A percentile compares a stretch with the other conserved stretches of the same genome.
Evolutionary conservation across 2,888 invertebrate genomes (phyloP).

Genomic region (Agrotis exclamationis): DNA sequence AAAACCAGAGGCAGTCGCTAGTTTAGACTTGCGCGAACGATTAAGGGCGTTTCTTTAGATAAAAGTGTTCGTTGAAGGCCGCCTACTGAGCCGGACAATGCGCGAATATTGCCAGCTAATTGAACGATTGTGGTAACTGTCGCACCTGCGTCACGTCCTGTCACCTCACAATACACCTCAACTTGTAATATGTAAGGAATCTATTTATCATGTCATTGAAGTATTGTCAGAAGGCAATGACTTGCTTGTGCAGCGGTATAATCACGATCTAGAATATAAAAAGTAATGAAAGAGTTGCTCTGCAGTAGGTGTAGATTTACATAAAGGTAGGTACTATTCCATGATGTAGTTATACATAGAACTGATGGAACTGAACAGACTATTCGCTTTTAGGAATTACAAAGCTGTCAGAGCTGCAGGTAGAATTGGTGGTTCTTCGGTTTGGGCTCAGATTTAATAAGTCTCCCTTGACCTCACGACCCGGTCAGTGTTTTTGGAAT

Average conservation of each 20-base stretch:
- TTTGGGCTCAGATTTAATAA: slow-evolving; percentile 2
- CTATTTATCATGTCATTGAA: slow-evolving; percentile 47
- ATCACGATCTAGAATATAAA: slow-evolving; percentile 7
- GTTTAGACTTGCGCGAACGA: slow-evolving; percentile 49
- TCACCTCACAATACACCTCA: slow-evolving; percentile 46
- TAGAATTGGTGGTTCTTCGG: not conserved
- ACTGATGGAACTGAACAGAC: not conserved
- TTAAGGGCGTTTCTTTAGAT: slow-evolving; percentile 71
- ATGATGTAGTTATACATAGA: not conserved
- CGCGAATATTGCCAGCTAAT: slow-evolving; percentile 62
- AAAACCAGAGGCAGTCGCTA: slow-evolving; percentile 43
- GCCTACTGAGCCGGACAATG: slow-evolving; percentile 65
- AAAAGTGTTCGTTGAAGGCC: slow-evolving; percentile 70
- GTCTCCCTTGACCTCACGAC: slow-evolving; percentile 37
- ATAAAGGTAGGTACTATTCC: not conserved
- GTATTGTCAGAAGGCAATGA: slow-evolving; percentile 21
- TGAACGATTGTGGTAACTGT: slow-evolving; percentile 59
- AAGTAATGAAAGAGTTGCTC: slow-evolving; percentile 5
- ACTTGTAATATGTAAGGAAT: slow-evolving; percentile 42
- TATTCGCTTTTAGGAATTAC: not conserved
- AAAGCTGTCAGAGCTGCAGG: not conserved
- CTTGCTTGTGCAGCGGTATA: slow-evolving; percentile 4
- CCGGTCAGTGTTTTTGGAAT: slow-evolving; percentile 16
- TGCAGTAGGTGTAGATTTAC: not conserved
- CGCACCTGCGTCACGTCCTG: slow-evolving; percentile 62